Evolutionary conservation across 2,113 vertebrate species (phyloP).

Genomic region (Narcine bancroftii): DNA sequence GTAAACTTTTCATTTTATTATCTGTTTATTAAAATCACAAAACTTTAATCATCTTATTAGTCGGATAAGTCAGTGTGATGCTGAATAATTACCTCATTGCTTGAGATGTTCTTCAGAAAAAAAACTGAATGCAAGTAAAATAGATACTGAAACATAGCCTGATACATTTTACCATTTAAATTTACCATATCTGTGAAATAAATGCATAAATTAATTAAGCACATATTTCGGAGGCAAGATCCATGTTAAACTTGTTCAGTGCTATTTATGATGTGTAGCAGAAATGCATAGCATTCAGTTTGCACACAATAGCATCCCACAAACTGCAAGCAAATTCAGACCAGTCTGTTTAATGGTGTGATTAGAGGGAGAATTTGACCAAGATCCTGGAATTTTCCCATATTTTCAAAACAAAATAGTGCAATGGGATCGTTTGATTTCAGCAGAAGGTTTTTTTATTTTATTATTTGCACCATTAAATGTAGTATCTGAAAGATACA

Average conservation of each 20-base stretch:
- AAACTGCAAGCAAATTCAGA: not conserved
- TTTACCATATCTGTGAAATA: not conserved
- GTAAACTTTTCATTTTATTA: not conserved
- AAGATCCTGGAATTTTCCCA: not conserved
- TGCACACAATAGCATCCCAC: not conserved
- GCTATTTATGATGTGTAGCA: not conserved
- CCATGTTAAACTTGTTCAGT: not conserved
- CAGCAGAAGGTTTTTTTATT: not conserved
- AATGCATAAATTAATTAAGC: constrained; percentile 5
- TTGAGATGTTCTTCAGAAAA: not conserved
- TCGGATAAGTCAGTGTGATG: not conserved
- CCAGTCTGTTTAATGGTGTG: not conserved
- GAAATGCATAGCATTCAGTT: not conserved
- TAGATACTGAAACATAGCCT: not conserved
- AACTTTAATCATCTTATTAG: not conserved
- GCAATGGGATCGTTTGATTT: not conserved
- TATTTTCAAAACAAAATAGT: not conserved
- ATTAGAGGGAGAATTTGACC: not conserved
- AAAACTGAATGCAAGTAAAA: not conserved
- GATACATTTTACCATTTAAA: not conserved
- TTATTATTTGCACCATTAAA: not conserved
- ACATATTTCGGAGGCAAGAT: not conserved
- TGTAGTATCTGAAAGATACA: not conserved
- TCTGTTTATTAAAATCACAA: not conserved
- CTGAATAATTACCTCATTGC: not conserved